Percentiles rank a stretch among this genome's conserved stretches.
Conservation (phyloP, 2,113 vertebrate species). For the Apteryx owenii region DNA sequence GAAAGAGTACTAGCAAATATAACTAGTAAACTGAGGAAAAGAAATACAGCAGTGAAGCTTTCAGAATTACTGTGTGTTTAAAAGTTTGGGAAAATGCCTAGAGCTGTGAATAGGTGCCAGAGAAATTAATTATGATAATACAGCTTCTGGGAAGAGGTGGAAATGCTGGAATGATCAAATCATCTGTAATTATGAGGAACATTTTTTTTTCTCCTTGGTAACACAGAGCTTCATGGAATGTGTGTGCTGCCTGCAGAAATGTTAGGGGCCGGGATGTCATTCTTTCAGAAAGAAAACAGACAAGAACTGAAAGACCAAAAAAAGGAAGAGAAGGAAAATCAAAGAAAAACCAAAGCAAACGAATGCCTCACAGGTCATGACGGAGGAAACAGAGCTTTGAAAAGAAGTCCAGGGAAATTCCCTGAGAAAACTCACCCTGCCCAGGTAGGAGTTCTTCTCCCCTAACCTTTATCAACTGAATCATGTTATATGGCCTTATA, state of each 20-base stretch:
- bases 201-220: conserved; percentile 23
- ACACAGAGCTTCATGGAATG: conserved; percentile 2
- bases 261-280: conserved; percentile 5
- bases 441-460: conserved; percentile 19
- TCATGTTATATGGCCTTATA: not conserved
- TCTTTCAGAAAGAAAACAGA: conserved; percentile 41
- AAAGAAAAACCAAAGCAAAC: conserved; percentile 39
- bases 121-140: conserved; percentile 64
- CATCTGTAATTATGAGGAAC: conserved; percentile 16
- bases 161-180: conserved; percentile 49
- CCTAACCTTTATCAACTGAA: conserved; percentile 24
- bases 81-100: conserved; percentile 55
- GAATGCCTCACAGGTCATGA: conserved; percentile 20
- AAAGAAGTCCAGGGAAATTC: conserved; percentile 32
- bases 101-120: conserved; percentile 39
- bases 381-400: conserved; percentile 16
- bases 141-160: conserved; percentile 57
- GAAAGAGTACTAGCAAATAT: not conserved
- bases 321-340: not conserved
- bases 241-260: conserved; percentile 43
- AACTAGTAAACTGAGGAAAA: not conserved
- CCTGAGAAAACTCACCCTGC: not conserved
- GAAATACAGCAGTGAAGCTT: not conserved
- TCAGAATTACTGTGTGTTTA: conserved; percentile 12
- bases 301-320: not conserved